phyloP scores from a whole-genome alignment of 1,140 invertebrate genomes.

The Listronotus bonariensis region DNA sequence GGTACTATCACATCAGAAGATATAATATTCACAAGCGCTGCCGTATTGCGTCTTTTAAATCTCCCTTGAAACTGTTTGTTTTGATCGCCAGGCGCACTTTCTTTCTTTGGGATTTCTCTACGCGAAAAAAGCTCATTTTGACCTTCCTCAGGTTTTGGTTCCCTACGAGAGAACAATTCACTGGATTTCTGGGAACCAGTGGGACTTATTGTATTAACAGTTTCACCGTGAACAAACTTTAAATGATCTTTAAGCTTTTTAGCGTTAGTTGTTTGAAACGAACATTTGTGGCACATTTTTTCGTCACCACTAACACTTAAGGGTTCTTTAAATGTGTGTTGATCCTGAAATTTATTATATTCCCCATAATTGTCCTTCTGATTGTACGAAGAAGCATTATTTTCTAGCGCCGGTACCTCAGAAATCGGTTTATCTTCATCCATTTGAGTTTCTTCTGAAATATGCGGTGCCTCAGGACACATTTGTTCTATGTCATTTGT shows the following conservation, averaged over 20 bases:
- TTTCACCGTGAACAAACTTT: conserved; percentile 33
- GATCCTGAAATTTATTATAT: conserved; percentile 1
- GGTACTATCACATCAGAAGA: conserved; percentile 24
- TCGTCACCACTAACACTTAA: not conserved
- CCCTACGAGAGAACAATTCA: conserved; percentile 28
- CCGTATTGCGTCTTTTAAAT: conserved; percentile 23
- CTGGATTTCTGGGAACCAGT: not conserved
- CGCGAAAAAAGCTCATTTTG: conserved; percentile 25
- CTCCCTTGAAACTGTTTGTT: not conserved
- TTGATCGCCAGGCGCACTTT: not conserved
- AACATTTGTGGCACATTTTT: conserved; percentile 30
- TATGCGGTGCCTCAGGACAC: conserved; percentile 16
- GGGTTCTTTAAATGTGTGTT: conserved; percentile 13
- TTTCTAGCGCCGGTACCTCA: not conserved
- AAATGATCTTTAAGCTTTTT: conserved; percentile 38
- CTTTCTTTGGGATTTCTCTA: not conserved
- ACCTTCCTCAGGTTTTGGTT: conserved; percentile 10
- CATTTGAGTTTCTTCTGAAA: not conserved
- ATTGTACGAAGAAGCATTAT: not conserved
- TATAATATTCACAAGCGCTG: conserved; percentile 21
- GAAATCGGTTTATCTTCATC: not conserved
- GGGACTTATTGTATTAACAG: not conserved
- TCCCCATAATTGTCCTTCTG: not conserved
- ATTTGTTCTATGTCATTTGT: not conserved
- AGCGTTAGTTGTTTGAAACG: conserved; percentile 33